A percentile compares a stretch with the other conserved stretches of the same genome.
Evolutionary conservation across 2,113 vertebrate species (phyloP).

Genomic region (Cynopterus brachyotis): DNA sequence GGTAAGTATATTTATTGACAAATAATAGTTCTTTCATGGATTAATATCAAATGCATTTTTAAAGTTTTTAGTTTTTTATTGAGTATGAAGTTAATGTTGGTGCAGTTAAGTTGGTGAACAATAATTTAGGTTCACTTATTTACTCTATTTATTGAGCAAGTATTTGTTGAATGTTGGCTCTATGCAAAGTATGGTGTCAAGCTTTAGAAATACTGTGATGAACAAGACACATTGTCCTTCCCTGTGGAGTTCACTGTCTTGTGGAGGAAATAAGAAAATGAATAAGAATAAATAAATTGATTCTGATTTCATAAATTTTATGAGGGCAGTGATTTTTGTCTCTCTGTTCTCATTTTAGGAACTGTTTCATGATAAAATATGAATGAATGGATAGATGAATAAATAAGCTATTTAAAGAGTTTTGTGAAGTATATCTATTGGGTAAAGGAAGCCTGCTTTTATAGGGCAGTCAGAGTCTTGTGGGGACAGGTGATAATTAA

Average conservation of each 20-base stretch:
- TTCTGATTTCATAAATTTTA: background rate
- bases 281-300: background rate
- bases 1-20: background rate
- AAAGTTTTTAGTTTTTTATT: background rate
- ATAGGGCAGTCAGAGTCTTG: background rate
- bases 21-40: rapidly evolving
- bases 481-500: background rate
- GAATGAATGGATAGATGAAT: background rate
- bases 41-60: background rate
- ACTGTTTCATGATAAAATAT: background rate
- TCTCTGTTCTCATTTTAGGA: background rate
- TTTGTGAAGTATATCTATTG: background rate
- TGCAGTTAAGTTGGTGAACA: background rate
- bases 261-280: background rate
- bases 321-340: background rate
- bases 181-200: background rate
- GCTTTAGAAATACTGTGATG: background rate
- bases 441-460: background rate
- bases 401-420: background rate
- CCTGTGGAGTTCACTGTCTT: background rate
- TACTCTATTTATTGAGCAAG: background rate
- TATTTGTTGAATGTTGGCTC: background rate
- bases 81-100: background rate
- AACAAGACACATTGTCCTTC: background rate
- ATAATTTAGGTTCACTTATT: background rate